These are phyloP conservation scores for Sula dactylatra DNA, from an alignment of 2,113 vertebrate species.

Conservation along the genomic window DNA sequence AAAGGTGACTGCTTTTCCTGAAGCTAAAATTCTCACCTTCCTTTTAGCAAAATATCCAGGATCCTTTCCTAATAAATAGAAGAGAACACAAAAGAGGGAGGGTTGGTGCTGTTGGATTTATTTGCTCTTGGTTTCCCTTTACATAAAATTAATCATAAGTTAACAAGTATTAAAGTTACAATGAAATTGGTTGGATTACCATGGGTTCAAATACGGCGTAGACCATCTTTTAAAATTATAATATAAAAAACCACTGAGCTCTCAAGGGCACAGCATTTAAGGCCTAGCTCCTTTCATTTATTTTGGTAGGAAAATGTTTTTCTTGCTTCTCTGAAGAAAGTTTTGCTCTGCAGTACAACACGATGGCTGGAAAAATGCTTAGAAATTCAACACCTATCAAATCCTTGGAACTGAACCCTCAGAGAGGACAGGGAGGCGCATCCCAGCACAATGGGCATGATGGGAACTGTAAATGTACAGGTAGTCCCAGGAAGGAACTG, in stretches of 20 bases:
- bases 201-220: neutral
- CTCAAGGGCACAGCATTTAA: neutral
- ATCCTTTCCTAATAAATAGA: neutral
- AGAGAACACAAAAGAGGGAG: neutral
- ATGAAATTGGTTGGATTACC: neutral
- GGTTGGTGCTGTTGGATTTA: neutral
- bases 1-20: neutral
- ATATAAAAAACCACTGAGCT: neutral
- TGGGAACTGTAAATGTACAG: neutral
- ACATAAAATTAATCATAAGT: neutral
- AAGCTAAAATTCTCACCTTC: neutral
- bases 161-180: neutral
- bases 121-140: neutral
- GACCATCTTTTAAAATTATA: neutral
- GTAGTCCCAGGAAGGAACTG: neutral
- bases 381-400: neutral
- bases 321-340: neutral
- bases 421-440: neutral
- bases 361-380: neutral
- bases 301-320: neutral
- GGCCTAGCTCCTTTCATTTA: neutral
- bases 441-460: neutral
- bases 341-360: neutral
- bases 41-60: neutral
- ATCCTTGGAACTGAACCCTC: neutral